A percentile compares a stretch with the other conserved stretches of the same genome.
Evolutionary conservation across 2,888 invertebrate species (phyloP).

Genomic region (Chalcis sispes): DNA sequence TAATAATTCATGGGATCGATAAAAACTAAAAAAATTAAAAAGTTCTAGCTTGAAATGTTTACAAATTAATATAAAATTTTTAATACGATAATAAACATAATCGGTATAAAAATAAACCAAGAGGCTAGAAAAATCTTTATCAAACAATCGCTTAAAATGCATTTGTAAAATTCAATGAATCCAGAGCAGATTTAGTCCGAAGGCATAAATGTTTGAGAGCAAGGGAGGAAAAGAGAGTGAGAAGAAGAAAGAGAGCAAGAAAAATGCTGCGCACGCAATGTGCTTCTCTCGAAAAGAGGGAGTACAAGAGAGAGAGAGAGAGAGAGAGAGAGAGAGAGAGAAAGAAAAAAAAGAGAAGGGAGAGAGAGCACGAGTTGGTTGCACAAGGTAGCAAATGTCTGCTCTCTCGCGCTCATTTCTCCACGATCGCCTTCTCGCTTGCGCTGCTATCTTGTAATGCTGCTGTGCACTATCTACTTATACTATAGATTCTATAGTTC

Average conservation of each 20-base stretch:
- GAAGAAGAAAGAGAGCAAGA: slow-evolving; percentile 8
- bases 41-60: too few species aligned
- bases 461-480: neutral
- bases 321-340: slow-evolving; percentile 4
- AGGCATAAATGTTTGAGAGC: neutral
- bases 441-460: neutral
- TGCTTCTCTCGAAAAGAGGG: neutral
- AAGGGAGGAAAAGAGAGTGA: slow-evolving; percentile 18
- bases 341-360: slow-evolving; percentile 2
- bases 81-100: too few species aligned
- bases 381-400: slow-evolving; percentile 19
- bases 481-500: neutral
- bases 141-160: too few species aligned
- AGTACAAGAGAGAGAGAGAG: neutral
- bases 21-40: too few species aligned
- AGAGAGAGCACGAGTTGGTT: neutral
- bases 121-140: too few species aligned
- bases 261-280: slow-evolving; percentile 19
- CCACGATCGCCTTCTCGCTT: neutral
- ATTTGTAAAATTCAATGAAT: too few species aligned
- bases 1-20: too few species aligned
- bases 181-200: slow-evolving; percentile 9
- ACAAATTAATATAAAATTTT: too few species aligned
- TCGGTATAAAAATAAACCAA: too few species aligned
- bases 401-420: neutral